Percentiles rank a stretch among this genome's conserved stretches.
Conservation (phyloP, 2,113 vertebrate genomes). For the Meriones unguiculatus region DNA sequence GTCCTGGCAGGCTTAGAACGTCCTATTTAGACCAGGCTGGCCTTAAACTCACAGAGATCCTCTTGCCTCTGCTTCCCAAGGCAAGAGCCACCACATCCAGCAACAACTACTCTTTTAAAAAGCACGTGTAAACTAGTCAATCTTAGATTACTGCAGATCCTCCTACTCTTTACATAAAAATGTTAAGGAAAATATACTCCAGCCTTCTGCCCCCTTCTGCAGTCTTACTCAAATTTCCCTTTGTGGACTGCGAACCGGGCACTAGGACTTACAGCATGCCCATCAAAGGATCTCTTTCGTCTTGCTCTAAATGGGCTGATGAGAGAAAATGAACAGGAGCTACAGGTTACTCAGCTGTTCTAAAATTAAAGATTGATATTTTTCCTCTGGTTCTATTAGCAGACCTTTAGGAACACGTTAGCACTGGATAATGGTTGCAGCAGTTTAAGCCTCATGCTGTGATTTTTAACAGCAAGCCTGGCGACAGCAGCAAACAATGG, state of each 20-base stretch:
- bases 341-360: constrained; percentile 80
- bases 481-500: constrained; percentile 79
- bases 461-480: constrained; percentile 84
- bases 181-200: background rate
- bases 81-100: background rate
- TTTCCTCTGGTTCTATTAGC: constrained; percentile 85
- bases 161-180: background rate
- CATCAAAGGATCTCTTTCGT: constrained; percentile 66
- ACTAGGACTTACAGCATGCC: constrained; percentile 12
- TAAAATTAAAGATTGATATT: constrained; percentile 83
- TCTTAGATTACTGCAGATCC: background rate
- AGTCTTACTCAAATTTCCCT: background rate
- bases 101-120: background rate
- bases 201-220: background rate
- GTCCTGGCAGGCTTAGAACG: background rate
- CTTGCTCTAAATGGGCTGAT: constrained; percentile 58
- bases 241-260: background rate
- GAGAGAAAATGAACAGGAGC: constrained; percentile 82
- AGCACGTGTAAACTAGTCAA: background rate
- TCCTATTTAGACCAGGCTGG: background rate
- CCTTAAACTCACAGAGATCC: background rate
- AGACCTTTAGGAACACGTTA: constrained; percentile 80
- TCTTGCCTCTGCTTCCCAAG: background rate
- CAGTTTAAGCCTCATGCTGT: constrained; percentile 84
- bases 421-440: constrained; percentile 84